Percentiles rank a stretch among this genome's conserved stretches.
phyloP scores from a whole-genome alignment of 2,888 invertebrate species.

The Eledona agricola region DNA sequence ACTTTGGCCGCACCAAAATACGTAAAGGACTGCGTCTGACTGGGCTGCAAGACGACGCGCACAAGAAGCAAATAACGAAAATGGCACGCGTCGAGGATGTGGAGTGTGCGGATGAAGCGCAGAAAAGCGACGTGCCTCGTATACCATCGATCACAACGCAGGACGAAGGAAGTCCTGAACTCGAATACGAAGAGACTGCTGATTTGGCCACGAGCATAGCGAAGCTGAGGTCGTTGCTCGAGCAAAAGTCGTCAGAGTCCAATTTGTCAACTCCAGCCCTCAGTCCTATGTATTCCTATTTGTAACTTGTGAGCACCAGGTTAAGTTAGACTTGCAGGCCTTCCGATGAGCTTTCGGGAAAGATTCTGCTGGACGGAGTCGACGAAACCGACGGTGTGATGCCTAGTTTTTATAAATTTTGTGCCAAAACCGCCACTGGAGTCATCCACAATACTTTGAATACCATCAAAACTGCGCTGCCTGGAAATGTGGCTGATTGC shows the following conservation, averaged over 20 bases:
- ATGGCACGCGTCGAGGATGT: slow-evolving; percentile 33
- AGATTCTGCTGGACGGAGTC: slow-evolving; percentile 45
- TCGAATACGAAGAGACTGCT: slow-evolving; percentile 76
- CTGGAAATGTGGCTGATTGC: slow-evolving; percentile 64
- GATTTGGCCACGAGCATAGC: slow-evolving; percentile 79
- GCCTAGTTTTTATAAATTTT: slow-evolving; percentile 67
- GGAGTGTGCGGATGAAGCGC: not conserved
- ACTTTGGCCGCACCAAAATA: slow-evolving; percentile 70
- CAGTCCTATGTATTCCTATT: slow-evolving; percentile 58
- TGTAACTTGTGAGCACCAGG: slow-evolving; percentile 3
- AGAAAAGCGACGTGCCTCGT: slow-evolving; percentile 8
- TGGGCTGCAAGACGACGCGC: slow-evolving; percentile 66
- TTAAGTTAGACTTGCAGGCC: slow-evolving; percentile 41
- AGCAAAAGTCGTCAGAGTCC: slow-evolving; percentile 65
- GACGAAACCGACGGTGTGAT: slow-evolving; percentile 59
- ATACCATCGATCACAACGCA: slow-evolving; percentile 51
- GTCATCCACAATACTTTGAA: slow-evolving; percentile 76
- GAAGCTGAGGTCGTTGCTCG: slow-evolving; percentile 71
- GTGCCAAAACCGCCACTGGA: slow-evolving; percentile 81
- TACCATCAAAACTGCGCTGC: slow-evolving; percentile 76
- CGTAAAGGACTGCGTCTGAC: slow-evolving; percentile 69
- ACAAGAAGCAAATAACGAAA: slow-evolving; percentile 41
- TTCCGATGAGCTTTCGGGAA: slow-evolving; percentile 49
- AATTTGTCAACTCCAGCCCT: slow-evolving; percentile 59
- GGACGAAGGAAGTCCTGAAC: slow-evolving; percentile 62